Evolutionary conservation across 37 sponge, comb jelly and placozoan genomes (phyloP), one percentile per base, ranked within the genome.

Genomic region (Trichoplax adhaerens): DNA sequence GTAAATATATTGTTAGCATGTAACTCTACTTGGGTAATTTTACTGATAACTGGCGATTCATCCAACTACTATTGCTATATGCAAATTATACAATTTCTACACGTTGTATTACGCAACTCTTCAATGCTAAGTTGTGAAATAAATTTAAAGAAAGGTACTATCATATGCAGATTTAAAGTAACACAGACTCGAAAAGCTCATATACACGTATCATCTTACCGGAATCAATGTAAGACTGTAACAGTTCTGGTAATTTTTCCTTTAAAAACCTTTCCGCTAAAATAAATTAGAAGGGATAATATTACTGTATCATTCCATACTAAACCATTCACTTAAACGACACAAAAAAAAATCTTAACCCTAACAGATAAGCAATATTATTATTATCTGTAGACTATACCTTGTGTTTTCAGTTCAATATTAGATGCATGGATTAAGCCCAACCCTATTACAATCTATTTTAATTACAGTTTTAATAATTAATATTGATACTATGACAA

Each of bases 361-460:
- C 52, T 65, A 51, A 52, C 4, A 52, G 50, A 5, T 4, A 65
- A 65, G 0, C 6, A 4, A 5, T 65, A 52, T 51, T 65, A 50
- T 65, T 5, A 65, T 65, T 52, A 29, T 29, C 29, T 29, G 29
- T 29, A 29, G 29, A 29, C 53, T 74, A 53, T 65, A 92, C 93
- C 86, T 82, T 92, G 83, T 50, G 46, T 54, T 59, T 79, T 76
- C 0, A 94, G 58, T 3, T 89, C 95, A 48, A 70, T 55, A 52
- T 89, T 85, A 55, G 83, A 65, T 6, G 87, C 86, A 48, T 77
- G 70, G 5, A 81, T 76, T 50, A 94, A 76, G 12, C 91, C 95
- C 54, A 94, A 70, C 48, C 87, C 95, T 71, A 94, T 82, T 72
- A 89, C 95, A 64, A 89, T 89, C 93, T 92, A 29, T 29, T 29